phyloP scores from a whole-genome alignment of 2,888 invertebrate genomes.

The Lasioglossum pauxillum region DNA sequence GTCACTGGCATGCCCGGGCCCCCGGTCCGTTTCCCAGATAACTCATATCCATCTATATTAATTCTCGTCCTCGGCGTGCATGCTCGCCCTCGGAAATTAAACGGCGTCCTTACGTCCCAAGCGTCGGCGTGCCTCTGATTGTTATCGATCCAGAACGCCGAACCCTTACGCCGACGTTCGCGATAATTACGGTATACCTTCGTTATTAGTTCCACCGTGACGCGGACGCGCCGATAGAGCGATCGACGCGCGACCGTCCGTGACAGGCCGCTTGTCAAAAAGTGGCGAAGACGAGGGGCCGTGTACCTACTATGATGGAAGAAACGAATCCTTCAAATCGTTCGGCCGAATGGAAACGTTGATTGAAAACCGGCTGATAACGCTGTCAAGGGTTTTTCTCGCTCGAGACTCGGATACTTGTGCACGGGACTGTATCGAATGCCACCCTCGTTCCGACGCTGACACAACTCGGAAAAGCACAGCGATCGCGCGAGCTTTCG shows the following conservation, averaged over 20 bases:
- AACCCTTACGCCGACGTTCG: conserved; percentile 46
- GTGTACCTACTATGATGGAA: background rate
- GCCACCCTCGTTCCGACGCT: background rate
- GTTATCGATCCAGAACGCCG: conserved; percentile 62
- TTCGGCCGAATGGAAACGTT: background rate
- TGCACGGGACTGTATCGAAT: background rate
- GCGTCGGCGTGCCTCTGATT: conserved; percentile 51
- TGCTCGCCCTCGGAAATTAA: conserved; percentile 74
- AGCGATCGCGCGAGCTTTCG: background rate
- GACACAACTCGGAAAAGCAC: background rate
- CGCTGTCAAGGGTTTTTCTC: background rate
- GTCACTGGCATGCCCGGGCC: conserved; percentile 77
- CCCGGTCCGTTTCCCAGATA: conserved; percentile 73
- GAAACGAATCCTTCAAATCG: background rate
- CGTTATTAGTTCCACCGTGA: conserved; percentile 44
- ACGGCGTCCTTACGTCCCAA: conserved; percentile 67
- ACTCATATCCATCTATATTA: conserved; percentile 82
- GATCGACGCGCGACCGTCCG: background rate
- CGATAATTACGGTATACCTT: conserved; percentile 50
- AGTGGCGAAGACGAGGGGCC: background rate
- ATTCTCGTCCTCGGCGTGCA: conserved; percentile 70
- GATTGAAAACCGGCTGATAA: background rate
- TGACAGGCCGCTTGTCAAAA: background rate
- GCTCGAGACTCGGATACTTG: background rate
- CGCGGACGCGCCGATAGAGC: conserved; percentile 4